phyloP scores from a whole-genome alignment of 2,888 invertebrate genomes.

The Quadroppia sp. region DNA sequence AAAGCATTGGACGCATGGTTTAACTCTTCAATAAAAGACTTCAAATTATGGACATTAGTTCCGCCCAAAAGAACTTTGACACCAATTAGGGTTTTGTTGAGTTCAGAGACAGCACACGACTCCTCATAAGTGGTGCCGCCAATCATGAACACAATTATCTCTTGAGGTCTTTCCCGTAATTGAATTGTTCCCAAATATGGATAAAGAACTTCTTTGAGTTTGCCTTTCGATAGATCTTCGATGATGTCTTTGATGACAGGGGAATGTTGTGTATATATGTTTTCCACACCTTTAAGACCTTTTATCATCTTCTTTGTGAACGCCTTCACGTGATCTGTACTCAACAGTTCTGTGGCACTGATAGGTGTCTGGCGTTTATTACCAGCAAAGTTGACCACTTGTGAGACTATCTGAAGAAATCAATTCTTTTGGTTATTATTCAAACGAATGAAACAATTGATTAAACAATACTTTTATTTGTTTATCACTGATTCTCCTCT shows the following conservation, averaged over 20 bases:
- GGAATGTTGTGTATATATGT: conserved; percentile 98
- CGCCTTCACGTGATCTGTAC: conserved; percentile 69
- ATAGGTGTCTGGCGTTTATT: conserved; percentile 32
- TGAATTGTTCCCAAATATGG: conserved; percentile 68
- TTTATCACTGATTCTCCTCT: conserved; percentile 65
- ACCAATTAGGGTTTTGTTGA: conserved; percentile 70
- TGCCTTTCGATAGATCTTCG: conserved; percentile 84
- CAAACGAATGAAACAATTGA: not conserved
- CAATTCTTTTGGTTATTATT: not conserved
- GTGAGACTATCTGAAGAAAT: conserved; percentile 21
- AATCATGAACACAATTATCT: conserved; percentile 91
- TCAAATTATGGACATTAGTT: conserved; percentile 77
- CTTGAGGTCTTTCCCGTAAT: conserved; percentile 65
- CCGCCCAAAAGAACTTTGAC: conserved; percentile 79
- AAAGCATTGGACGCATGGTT: conserved; percentile 24
- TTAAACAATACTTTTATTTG: conserved; percentile 13
- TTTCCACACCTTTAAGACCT: conserved; percentile 88
- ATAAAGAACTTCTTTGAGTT: conserved; percentile 76
- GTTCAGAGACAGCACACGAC: conserved; percentile 72
- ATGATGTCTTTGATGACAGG: conserved; percentile 82
- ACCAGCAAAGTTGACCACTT: conserved; percentile 33
- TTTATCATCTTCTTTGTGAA: conserved; percentile 76
- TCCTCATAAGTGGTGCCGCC: conserved; percentile 98
- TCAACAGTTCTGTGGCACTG: conserved; percentile 64
- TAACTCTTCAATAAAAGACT: conserved; percentile 44